Evolutionary conservation across 2,888 invertebrate species (phyloP), one percentile per base, ranked within the genome.

Genomic region (Ceramica pisi): DNA sequence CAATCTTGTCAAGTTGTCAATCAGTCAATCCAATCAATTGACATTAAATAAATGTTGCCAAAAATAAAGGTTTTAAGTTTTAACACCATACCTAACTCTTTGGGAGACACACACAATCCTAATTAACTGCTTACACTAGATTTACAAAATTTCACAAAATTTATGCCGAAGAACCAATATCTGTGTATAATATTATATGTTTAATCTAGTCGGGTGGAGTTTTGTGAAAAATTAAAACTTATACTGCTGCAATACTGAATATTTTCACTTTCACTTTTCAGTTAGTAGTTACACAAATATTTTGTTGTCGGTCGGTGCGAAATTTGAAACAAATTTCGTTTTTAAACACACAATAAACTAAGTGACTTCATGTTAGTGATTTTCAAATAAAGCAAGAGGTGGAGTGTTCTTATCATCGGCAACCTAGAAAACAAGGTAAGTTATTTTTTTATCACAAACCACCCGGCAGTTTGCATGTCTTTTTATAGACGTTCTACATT

Each of bases 241-340:
- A n/a, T n/a, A n/a, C n/a, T n/a, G n/a, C n/a, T 44, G 83, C 86
- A 83, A 83, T 71, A 83, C 75, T 53, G 35, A 51, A 60, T 46
- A 61, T 70, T 68, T 77, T 70, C 69, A 75, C 60, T 64, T 71
- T 66, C 31, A n/a, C n/a, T n/a, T n/a, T n/a, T n/a, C 53, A 59
- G 57, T 59, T 75, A 16, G n/a, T n/a, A 69, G 46, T 21, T 50
- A n/a, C 46, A 56, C 44, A 73, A 70, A 75, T 71, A 70, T 81
- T 74, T 77, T 84, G 83, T 76, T 84, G 82, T 69, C 71, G 68
- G 82, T 69, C 71, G 68, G 81, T 68, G 83, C 86, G 81, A 85
- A 83, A 84, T 84, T 86, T 81, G 51, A 83, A 83, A 75, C 71
- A 16, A 70, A 63, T 83, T 73, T 38, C 9, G 61, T 67, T 56